Evolutionary conservation across 2,888 invertebrate species (phyloP).

Genomic region (Mallateleia sp.): DNA sequence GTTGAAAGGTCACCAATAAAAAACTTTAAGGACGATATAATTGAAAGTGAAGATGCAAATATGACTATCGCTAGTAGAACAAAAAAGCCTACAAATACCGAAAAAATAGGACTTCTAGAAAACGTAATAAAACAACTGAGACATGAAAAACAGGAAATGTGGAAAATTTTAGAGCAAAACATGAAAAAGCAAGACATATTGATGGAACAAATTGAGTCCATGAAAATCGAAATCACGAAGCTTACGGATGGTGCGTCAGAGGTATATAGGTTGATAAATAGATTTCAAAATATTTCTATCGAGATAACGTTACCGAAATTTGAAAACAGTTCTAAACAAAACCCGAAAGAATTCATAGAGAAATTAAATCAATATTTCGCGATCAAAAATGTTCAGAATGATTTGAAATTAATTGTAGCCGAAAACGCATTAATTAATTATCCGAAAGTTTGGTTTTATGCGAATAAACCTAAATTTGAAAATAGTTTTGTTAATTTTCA

Average conservation of each 20-base stretch:
- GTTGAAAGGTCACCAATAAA: no score
- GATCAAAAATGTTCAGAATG: conserved; percentile 32
- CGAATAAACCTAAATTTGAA: conserved; percentile 5
- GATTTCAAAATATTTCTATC: background rate
- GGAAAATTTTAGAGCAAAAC: background rate
- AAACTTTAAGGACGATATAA: no score
- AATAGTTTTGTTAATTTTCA: background rate
- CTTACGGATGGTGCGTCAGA: background rate
- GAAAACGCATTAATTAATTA: background rate
- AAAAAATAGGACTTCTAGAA: no score
- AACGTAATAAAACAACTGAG: background rate
- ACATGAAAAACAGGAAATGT: conserved; percentile 2
- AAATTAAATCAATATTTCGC: conserved; percentile 45
- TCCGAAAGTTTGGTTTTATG: conserved; percentile 6
- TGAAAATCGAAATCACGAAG: conserved; percentile 3
- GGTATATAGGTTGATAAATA: conserved; percentile 1
- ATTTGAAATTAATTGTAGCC: background rate
- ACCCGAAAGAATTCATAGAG: background rate
- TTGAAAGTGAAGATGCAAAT: no score
- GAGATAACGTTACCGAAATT: conserved; percentile 1
- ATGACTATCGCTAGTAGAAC: no score
- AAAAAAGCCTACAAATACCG: no score
- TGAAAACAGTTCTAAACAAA: background rate
- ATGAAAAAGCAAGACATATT: conserved; percentile 18
- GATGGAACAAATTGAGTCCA: background rate